Evolutionary conservation across 2,797 vertebrate genomes (phyloP), one percentile per base, ranked within the genome.

Genomic region (Caiman crocodilus): DNA sequence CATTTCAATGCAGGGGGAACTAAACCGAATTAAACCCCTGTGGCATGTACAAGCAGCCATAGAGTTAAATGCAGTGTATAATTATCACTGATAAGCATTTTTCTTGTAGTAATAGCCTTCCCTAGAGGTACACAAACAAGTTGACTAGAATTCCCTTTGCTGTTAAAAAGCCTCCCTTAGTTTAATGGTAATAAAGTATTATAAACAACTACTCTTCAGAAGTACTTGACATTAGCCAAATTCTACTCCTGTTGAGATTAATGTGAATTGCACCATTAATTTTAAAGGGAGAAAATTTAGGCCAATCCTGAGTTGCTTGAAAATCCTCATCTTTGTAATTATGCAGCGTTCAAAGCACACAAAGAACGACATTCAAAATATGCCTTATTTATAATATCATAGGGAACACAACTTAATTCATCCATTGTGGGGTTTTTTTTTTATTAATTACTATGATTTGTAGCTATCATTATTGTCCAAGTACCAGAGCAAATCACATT

Each of bases 381-480:
- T 11, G 21, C 87, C 73, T 90, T 90, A 83, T 67, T 58, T 59
- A 84, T 17, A 1, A 1, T 57, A 13, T 81, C 6, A 0, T 12
- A 88, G 77, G 58, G 92, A 93, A 89, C 25, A 64, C n/a, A 5
- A 91, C 74, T 83, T 88, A 88, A 91, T 55, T 71, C 64, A 79
- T 2, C 2, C 82, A 82, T 79, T 58, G 55, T 35, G 74, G 8
- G n/a, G n/a, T n/a, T 50, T 50, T 50, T 50, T 42, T 50, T 50
- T 55, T 76, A 90, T 76, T 76, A 90, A 69, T 79, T 50, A 50
- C 10, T 50, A 50, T 50, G 42, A 10, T 50, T 50, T 85, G 63
- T 28, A 79, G 82, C 79, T 76, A 59, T 73, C 50, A 79, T 85
- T 90, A 84, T 84, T 90, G 85, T 80, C 82, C 60, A 58, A n/a